phyloP scores from a whole-genome alignment of 1,140 invertebrate species.

The Cydia fagiglandana region DNA sequence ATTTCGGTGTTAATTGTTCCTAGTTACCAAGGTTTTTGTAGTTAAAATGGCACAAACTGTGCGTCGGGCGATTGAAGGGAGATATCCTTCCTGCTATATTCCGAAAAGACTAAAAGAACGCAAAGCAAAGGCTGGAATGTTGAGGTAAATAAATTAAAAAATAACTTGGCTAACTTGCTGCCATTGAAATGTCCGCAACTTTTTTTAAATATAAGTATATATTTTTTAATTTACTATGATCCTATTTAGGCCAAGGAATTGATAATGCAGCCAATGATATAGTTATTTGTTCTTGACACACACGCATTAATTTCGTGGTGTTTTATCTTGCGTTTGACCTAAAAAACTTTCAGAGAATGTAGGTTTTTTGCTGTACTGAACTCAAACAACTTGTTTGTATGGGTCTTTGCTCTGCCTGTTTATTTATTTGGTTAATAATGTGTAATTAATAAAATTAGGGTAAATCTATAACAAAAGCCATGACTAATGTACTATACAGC shows the following conservation, averaged over 20 bases:
- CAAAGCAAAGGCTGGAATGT: constrained; percentile 82
- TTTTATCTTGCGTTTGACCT: constrained; percentile 6
- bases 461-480: no score
- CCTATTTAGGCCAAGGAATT: neutral
- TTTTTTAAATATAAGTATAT: neutral
- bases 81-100: constrained; percentile 86
- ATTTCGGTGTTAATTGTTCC: constrained; percentile 51
- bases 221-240: neutral
- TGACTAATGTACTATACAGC: no score
- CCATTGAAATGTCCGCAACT: neutral
- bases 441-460: neutral
- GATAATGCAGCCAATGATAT: neutral
- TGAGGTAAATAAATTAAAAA: constrained; percentile 65
- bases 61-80: constrained; percentile 77
- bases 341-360: neutral
- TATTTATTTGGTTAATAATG: neutral
- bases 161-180: neutral
- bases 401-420: neutral
- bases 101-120: constrained; percentile 86
- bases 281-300: neutral
- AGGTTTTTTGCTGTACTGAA: neutral
- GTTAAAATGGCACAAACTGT: constrained; percentile 72
- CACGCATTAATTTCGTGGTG: constrained; percentile 1
- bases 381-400: neutral
- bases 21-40: constrained; percentile 43